Evolutionary conservation across 2,113 vertebrate species (phyloP).

Genomic region (Cyphomyrus discorhynchus): DNA sequence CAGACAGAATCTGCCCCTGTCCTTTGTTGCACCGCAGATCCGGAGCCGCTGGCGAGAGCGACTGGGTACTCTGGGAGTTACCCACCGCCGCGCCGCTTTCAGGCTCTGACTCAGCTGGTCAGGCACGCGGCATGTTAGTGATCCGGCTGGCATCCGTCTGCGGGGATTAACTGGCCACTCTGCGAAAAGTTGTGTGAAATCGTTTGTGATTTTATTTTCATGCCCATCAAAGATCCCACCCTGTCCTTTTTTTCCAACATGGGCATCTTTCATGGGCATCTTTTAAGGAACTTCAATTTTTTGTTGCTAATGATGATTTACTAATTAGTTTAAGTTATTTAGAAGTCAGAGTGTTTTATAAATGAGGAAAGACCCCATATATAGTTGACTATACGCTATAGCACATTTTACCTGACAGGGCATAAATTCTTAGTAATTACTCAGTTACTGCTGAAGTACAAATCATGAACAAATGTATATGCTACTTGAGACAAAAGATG

Average conservation of each 20-base stretch:
- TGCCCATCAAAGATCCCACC: neutral
- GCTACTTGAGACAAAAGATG: neutral
- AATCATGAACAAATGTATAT: neutral
- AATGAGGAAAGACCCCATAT: neutral
- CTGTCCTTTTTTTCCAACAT: neutral
- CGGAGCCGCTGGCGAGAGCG: neutral
- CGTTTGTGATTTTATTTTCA: slow-evolving; percentile 38
- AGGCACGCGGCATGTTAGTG: slow-evolving; percentile 32
- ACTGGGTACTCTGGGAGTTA: neutral
- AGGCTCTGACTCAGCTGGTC: slow-evolving; percentile 34
- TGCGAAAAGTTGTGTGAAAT: slow-evolving; percentile 61
- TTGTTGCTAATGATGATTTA: neutral
- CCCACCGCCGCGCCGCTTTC: neutral
- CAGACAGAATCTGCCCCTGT: neutral
- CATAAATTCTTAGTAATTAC: neutral
- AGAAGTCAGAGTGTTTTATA: neutral
- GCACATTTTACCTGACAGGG: neutral
- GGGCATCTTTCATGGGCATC: neutral
- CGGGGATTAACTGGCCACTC: slow-evolving; percentile 52
- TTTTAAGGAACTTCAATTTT: neutral
- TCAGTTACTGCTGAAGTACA: neutral
- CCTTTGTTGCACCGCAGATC: neutral
- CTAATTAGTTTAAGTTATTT: neutral
- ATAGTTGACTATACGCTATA: neutral
- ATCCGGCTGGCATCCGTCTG: slow-evolving; percentile 36